Percentiles rank a stretch among this genome's conserved stretches.
These are phyloP conservation scores for Pogoniulus pusillus DNA, from an alignment of 2,797 vertebrate genomes.

Conservation along the genomic window DNA sequence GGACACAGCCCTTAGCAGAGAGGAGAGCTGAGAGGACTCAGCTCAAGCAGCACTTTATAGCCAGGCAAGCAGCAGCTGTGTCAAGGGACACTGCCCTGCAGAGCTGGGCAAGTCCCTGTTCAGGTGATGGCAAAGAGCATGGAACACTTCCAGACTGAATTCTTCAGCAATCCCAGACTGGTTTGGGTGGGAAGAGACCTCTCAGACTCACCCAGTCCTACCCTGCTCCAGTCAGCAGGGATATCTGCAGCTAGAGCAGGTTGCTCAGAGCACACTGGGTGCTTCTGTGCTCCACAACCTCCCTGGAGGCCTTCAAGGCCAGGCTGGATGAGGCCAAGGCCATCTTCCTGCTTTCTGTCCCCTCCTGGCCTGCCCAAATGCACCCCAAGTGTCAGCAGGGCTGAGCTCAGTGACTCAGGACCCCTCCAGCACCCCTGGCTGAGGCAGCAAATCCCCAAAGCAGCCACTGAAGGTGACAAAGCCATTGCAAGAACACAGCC, in stretches of 20 bases:
- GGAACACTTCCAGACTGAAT: background rate
- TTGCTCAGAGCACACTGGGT: too few species aligned
- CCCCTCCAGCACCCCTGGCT: background rate
- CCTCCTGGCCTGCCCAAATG: background rate
- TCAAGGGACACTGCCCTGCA: background rate
- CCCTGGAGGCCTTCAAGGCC: too few species aligned
- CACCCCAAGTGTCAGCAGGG: background rate
- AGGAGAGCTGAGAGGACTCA: background rate
- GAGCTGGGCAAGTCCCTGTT: background rate
- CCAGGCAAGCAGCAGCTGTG: background rate
- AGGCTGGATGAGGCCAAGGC: background rate
- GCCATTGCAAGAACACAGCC: background rate
- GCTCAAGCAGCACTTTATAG: background rate
- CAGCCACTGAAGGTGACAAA: constrained; percentile 1
- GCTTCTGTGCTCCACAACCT: too few species aligned
- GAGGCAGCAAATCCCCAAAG: background rate
- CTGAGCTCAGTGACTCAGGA: background rate
- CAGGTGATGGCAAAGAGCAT: background rate
- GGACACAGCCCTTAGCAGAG: background rate
- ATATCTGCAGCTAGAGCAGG: too few species aligned
- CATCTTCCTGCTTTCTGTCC: background rate
- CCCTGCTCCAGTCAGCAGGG: too few species aligned
- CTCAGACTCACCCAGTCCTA: too few species aligned
- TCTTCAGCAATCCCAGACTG: background rate
- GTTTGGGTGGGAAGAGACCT: background rate